Conservation (phyloP, 1,140 invertebrate genomes). For the Probaryconus sp. region DNA sequence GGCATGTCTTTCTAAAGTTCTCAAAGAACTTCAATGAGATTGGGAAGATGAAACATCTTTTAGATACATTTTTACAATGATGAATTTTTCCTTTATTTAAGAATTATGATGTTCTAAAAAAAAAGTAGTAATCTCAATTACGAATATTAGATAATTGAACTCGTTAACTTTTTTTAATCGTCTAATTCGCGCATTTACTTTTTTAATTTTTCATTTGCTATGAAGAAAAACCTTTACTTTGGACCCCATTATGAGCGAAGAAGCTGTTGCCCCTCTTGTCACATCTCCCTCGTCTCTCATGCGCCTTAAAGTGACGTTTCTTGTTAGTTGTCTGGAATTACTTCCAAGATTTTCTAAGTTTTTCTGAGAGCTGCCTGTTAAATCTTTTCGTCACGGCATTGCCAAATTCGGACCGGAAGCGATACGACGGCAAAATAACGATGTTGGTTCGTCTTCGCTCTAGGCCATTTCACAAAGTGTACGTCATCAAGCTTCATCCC, state of each 20-base stretch:
- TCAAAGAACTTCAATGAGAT: slow-evolving; percentile 49
- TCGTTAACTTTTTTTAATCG: slow-evolving; percentile 35
- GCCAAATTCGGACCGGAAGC: slow-evolving; percentile 43
- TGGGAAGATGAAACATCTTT: slow-evolving; percentile 31
- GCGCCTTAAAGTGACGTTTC: slow-evolving; percentile 51
- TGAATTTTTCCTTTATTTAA: slow-evolving; percentile 13
- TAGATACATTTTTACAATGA: slow-evolving; percentile 35
- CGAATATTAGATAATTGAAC: no score
- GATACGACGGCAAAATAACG: slow-evolving; percentile 2
- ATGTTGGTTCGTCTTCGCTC: slow-evolving; percentile 17
- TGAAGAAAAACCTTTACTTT: slow-evolving; percentile 18
- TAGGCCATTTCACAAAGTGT: slow-evolving; percentile 37
- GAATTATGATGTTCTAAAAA: background rate
- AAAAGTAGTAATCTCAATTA: no score
- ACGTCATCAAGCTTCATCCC: slow-evolving; percentile 24
- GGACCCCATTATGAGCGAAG: slow-evolving; percentile 23
- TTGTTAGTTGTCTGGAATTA: slow-evolving; percentile 54
- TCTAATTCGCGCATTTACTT: slow-evolving; percentile 51
- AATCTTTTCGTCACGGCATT: slow-evolving; percentile 23
- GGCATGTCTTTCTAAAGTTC: slow-evolving; percentile 51
- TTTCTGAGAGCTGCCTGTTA: slow-evolving; percentile 29
- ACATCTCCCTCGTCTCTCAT: background rate
- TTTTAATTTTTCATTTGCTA: no score
- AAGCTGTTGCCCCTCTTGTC: slow-evolving; percentile 6
- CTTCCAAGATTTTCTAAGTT: slow-evolving; percentile 51